A percentile compares a stretch with the other conserved stretches of the same genome.
phyloP scores from a whole-genome alignment of 2,888 invertebrate genomes.

The Coronaproctus castanopsis region DNA sequence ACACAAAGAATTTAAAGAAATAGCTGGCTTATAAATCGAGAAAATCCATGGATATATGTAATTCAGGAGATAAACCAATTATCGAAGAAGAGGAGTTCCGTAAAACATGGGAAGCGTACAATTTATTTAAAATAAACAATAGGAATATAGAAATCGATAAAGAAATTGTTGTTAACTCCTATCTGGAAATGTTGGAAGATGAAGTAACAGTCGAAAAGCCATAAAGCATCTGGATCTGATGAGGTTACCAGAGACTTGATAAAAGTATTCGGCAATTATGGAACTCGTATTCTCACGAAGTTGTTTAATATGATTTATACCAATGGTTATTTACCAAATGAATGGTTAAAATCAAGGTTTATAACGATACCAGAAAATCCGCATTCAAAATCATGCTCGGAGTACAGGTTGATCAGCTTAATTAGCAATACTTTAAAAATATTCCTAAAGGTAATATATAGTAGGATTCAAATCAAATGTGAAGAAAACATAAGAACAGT shows the following conservation, averaged over 20 bases:
- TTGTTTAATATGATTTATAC: neutral
- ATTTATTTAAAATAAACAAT: neutral
- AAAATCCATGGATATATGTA: neutral
- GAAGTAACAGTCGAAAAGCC: neutral
- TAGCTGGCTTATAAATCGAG: neutral
- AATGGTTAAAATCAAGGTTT: neutral
- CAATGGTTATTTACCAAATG: neutral
- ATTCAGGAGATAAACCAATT: neutral
- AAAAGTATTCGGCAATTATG: neutral
- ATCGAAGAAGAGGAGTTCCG: neutral
- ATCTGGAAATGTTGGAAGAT: neutral
- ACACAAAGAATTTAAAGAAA: neutral
- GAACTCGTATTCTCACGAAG: neutral
- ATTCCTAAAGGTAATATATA: neutral
- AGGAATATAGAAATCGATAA: neutral
- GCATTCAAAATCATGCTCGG: neutral
- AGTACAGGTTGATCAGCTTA: neutral
- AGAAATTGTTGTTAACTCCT: neutral
- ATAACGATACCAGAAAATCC: neutral
- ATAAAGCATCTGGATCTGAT: neutral
- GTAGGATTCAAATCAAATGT: neutral
- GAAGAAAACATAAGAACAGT: neutral
- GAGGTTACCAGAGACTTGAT: neutral
- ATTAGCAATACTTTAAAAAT: neutral
- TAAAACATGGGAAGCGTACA: neutral